Conservation (phyloP, 2,888 invertebrate genomes). For the Girardia tigrina region DNA sequence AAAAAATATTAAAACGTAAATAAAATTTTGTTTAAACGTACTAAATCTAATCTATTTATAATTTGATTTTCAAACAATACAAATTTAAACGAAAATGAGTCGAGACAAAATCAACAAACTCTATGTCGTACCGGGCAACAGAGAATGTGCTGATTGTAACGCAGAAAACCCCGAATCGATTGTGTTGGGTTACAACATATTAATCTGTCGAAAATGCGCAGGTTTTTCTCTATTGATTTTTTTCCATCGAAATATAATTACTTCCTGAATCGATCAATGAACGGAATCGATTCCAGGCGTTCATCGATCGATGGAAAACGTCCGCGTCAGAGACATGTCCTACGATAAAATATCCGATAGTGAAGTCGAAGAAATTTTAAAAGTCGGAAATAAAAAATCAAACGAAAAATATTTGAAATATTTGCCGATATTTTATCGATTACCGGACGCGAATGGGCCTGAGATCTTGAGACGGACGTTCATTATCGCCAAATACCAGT, state of each 20-base stretch:
- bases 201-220: neutral
- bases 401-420: neutral
- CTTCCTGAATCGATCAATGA: neutral
- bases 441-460: neutral
- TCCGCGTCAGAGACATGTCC: neutral
- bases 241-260: neutral
- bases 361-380: neutral
- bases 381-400: constrained; percentile 2
- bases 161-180: neutral
- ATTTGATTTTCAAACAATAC: too few species aligned
- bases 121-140: neutral
- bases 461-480: neutral
- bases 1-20: too few species aligned
- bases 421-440: constrained; percentile 20
- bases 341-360: neutral
- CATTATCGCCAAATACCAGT: neutral
- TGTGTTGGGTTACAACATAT: neutral
- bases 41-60: neutral
- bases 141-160: neutral
- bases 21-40: too few species aligned
- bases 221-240: neutral
- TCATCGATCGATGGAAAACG: constrained; percentile 3
- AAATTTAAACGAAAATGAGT: neutral
- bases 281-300: neutral
- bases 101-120: neutral